Conservation (phyloP, 2,797 vertebrate species). For the Xiphorhynchus erythropygius region DNA sequence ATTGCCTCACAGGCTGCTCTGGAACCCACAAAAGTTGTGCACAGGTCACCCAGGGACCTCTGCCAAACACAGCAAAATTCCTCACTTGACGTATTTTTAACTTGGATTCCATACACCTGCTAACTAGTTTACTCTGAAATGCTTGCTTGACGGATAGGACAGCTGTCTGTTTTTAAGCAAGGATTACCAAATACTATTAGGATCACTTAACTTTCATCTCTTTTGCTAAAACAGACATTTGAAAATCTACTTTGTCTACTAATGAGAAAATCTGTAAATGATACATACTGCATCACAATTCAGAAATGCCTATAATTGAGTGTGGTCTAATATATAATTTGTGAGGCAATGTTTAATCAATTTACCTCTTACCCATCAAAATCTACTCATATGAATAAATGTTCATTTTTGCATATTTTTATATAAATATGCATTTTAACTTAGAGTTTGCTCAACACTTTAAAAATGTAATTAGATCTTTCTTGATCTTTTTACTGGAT, state of each 20-base stretch:
- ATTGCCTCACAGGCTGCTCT: neutral
- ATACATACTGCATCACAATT: neutral
- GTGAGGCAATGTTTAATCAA: neutral
- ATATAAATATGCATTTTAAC: neutral
- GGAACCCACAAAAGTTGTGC: neutral
- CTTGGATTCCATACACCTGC: neutral
- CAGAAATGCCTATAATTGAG: neutral
- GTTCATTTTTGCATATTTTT: neutral
- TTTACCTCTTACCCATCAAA: neutral
- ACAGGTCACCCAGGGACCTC: neutral
- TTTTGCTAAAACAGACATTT: neutral
- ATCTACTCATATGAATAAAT: neutral
- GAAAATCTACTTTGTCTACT: neutral
- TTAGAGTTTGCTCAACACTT: neutral
- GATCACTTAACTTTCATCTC: neutral
- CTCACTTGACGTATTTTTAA: neutral
- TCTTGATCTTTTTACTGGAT: neutral
- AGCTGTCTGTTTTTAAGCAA: neutral
- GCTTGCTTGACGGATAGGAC: neutral
- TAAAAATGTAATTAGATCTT: neutral
- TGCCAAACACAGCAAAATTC: neutral
- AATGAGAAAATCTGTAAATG: neutral
- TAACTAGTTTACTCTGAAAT: neutral
- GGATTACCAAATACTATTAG: neutral
- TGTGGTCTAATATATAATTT: neutral